Conservation (phyloP, 2,888 invertebrate genomes). For the Adineta ricciae region DNA sequence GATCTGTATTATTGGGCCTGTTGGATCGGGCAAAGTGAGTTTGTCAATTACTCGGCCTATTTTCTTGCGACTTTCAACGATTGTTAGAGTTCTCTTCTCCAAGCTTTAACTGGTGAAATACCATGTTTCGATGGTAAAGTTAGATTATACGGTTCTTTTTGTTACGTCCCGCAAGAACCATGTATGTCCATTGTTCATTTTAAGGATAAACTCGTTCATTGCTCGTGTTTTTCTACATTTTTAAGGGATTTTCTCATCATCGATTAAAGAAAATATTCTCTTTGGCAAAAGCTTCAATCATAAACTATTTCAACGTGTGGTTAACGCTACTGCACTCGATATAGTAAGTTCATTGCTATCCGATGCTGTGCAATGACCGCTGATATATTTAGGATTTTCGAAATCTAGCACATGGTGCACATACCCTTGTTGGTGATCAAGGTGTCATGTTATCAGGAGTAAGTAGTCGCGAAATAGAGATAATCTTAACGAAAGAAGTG, state of each 20-base stretch:
- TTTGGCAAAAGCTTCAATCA: conserved; percentile 65
- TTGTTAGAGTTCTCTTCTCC: conserved; percentile 45
- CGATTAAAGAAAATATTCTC: conserved; percentile 78
- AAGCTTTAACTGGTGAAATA: conserved; percentile 63
- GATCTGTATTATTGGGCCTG: not conserved
- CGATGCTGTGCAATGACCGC: too few relatives aligned
- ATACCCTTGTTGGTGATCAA: not conserved
- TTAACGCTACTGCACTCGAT: conserved; percentile 58
- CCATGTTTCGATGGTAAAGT: conserved; percentile 55
- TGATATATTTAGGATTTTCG: not conserved
- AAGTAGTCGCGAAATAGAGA: too few relatives aligned
- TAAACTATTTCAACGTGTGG: conserved; percentile 52
- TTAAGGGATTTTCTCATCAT: conserved; percentile 60
- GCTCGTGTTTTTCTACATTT: not conserved
- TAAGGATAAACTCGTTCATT: not conserved
- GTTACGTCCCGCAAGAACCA: conserved; percentile 68
- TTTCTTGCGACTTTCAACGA: too few relatives aligned
- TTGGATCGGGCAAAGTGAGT: conserved; percentile 37
- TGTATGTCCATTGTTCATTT: conserved; percentile 43
- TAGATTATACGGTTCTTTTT: conserved; percentile 57
- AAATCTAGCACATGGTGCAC: not conserved
- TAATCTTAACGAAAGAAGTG: too few relatives aligned
- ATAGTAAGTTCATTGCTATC: conserved; percentile 39
- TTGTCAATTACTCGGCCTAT: too few relatives aligned
- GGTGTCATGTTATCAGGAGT: not conserved